Evolutionary conservation across 2,113 vertebrate species (phyloP).

Genomic region (Sterna hirundo): DNA sequence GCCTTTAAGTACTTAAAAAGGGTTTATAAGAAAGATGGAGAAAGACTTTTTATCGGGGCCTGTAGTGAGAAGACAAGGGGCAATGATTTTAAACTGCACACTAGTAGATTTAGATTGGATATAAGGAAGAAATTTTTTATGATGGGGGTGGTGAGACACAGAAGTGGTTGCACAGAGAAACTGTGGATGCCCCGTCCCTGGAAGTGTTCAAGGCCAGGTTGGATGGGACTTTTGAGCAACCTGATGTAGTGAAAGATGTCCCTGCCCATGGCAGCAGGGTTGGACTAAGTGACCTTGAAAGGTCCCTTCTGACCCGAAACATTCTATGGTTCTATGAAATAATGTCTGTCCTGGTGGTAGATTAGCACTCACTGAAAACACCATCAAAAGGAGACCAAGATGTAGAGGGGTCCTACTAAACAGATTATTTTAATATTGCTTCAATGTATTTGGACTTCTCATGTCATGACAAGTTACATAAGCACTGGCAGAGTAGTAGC

Average conservation of each 20-base stretch:
- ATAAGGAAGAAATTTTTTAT: not conserved
- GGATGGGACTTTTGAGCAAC: not conserved
- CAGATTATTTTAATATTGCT: not conserved
- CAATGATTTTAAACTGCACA: not conserved
- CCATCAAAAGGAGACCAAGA: not conserved
- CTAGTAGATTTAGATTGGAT: not conserved
- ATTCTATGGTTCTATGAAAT: not conserved
- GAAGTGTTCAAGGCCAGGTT: not conserved
- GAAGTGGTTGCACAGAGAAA: not conserved
- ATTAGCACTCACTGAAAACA: not conserved
- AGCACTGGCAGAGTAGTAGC: not conserved
- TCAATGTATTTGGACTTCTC: not conserved
- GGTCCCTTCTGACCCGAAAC: not conserved
- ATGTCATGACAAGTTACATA: not conserved
- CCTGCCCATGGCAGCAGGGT: rapidly evolving
- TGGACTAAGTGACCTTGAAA: not conserved
- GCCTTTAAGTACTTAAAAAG: not conserved
- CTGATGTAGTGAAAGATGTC: not conserved
- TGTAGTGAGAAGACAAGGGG: not conserved
- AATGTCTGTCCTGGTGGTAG: not conserved
- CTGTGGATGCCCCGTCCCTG: not conserved
- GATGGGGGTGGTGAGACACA: not conserved
- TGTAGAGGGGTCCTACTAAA: not conserved
- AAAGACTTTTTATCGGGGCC: not conserved
- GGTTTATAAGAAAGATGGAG: not conserved